Base-by-base conservation (phyloP, 2,888 invertebrate genomes). In the Napeogenes sylphis region DNA sequence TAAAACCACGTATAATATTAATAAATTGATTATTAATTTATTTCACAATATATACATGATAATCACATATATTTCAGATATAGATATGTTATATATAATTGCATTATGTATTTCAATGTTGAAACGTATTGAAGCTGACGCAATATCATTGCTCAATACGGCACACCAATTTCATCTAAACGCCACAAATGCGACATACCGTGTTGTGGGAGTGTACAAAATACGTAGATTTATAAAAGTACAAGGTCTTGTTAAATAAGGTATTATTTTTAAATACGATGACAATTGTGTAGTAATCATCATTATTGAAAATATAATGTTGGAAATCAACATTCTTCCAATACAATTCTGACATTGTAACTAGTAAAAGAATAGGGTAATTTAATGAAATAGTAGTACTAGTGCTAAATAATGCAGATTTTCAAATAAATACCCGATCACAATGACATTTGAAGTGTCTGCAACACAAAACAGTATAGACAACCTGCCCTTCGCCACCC, bases 401-500 rank as follows among this genome's bases (percentile, higher is more conserved):
- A 13, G 30, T 35, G 10, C 35, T 32, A 21, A 12, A 8, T 33
- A 5, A 53, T 42, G 30, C n/a, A 54, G 42, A 54, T 6, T 30
- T 55, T 35, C 45, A 14, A 45, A 35, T 56, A 65, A 58, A 62
- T 53, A 61, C 38, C 45, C 38, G 53, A 61, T 55, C 21, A 59
- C 54, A 66, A 57, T 54, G 45, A 64, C 57, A 62, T 30, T 56
- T 56, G 56, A 63, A 66, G 61, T 67, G 58, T 56, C 62, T 46
- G 68, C 65, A 58, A 69, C 66, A 71, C 72, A 69, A 62, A 68
- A 72, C 72, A 71, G 74, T 76, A 78, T 75, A 77, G 78, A 79
- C 78, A 77, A 79, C 75, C 76, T 79, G 80, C 83, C 85, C 85
- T 87, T 88, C 83, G 76, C 80, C 83, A 78, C 75, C 82, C 84